These are phyloP conservation scores for Indicator maculatus DNA, from an alignment of 2,113 vertebrate species.

Conservation along the genomic window DNA sequence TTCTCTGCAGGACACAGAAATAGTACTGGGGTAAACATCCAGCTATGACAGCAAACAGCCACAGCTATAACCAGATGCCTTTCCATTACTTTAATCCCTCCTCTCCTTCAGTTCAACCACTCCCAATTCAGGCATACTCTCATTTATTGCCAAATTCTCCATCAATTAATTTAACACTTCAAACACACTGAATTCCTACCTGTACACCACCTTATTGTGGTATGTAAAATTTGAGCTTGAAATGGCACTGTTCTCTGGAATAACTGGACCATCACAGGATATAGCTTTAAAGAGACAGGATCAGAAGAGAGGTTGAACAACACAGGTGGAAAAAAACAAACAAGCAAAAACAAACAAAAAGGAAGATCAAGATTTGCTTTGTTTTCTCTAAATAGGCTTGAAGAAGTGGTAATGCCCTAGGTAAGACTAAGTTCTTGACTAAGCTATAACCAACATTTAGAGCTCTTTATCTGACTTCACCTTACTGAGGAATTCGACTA, in stretches of 20 bases:
- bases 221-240: constrained; percentile 88
- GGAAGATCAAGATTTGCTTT: neutral
- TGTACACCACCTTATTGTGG: constrained; percentile 90
- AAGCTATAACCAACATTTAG: neutral
- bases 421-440: neutral
- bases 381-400: neutral
- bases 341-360: too few species aligned
- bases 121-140: neutral
- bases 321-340: neutral
- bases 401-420: neutral
- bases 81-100: neutral
- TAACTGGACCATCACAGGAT: constrained; percentile 82
- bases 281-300: constrained; percentile 78
- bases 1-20: neutral
- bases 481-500: neutral
- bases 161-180: neutral
- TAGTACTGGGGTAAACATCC: neutral
- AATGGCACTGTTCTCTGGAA: constrained; percentile 85
- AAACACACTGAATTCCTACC: constrained; percentile 77
- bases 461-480: neutral
- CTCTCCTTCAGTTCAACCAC: neutral
- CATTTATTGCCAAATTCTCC: neutral
- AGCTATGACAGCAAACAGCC: neutral
- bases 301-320: constrained; percentile 1
- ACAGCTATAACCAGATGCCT: neutral